Evolutionary conservation across 2,888 invertebrate species (phyloP).

Genomic region (Cerceris rybyensis): DNA sequence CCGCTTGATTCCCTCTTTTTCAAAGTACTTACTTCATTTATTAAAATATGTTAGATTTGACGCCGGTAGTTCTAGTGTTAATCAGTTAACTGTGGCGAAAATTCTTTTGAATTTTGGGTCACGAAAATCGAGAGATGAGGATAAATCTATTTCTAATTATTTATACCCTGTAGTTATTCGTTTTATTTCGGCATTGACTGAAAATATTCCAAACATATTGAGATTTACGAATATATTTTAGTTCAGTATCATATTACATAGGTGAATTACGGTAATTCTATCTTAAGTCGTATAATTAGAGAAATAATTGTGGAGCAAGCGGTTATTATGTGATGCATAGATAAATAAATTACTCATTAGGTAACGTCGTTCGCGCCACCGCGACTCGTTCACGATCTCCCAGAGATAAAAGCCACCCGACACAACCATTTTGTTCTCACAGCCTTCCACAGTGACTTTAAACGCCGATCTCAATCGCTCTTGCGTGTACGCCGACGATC

Average conservation of each 20-base stretch:
- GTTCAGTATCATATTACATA: background rate
- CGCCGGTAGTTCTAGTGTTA: too few relatives aligned
- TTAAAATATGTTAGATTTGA: too few relatives aligned
- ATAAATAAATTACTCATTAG: slow-evolving; percentile 51
- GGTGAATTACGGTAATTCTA: background rate
- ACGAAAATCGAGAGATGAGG: too few relatives aligned
- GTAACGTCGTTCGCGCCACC: slow-evolving; percentile 43
- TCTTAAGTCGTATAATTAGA: slow-evolving; percentile 21
- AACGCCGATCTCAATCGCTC: slow-evolving; percentile 27
- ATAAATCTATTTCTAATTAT: too few relatives aligned
- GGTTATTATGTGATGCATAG: slow-evolving; percentile 28
- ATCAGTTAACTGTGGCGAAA: too few relatives aligned
- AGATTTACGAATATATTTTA: too few relatives aligned
- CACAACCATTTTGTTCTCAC: slow-evolving; percentile 53
- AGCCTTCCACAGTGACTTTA: slow-evolving; percentile 26
- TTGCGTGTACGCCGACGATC: slow-evolving; percentile 34
- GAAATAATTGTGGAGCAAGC: slow-evolving; percentile 31
- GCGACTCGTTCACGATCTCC: slow-evolving; percentile 48
- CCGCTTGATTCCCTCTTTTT: too few relatives aligned
- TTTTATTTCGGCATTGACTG: too few relatives aligned
- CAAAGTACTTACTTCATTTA: too few relatives aligned
- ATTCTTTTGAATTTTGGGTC: too few relatives aligned
- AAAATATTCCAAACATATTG: too few relatives aligned
- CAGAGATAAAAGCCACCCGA: slow-evolving; percentile 47
- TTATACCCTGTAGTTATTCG: too few relatives aligned